Evolutionary conservation across 2,888 invertebrate genomes (phyloP).

Genomic region (Aricia artaxerxes): DNA sequence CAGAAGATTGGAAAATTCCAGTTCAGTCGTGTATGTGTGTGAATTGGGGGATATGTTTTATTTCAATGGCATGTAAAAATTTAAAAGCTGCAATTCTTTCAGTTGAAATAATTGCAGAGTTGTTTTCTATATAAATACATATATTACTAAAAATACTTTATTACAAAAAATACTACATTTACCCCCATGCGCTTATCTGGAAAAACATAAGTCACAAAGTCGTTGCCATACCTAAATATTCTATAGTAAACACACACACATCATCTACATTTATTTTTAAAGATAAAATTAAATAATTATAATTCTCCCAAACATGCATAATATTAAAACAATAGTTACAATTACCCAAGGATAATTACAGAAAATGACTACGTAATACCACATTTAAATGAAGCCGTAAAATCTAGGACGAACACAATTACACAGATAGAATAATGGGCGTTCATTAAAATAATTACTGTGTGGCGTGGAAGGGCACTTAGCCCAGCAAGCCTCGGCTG

Average conservation of each 20-base stretch:
- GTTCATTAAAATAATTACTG: slow-evolving; percentile 16
- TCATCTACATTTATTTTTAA: no score
- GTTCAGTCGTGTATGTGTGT: no score
- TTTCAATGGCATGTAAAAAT: no score
- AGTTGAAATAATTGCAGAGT: background rate
- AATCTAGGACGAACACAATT: slow-evolving; percentile 18
- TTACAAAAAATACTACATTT: background rate
- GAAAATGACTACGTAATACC: background rate
- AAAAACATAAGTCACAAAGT: no score
- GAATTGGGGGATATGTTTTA: no score
- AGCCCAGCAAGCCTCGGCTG: background rate
- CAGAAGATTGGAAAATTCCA: background rate
- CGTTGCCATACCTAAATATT: no score
- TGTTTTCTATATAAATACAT: background rate
- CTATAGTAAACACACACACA: no score
- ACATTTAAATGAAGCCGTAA: slow-evolving; percentile 12
- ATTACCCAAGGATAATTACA: background rate
- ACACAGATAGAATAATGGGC: background rate
- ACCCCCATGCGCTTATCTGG: no score
- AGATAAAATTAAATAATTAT: background rate
- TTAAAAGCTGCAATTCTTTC: background rate
- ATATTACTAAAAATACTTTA: background rate
- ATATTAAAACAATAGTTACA: background rate
- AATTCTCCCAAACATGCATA: background rate
- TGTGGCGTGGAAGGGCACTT: slow-evolving; percentile 1